Evolutionary conservation across 1,140 invertebrate species (phyloP), one percentile per base, ranked within the genome.

Genomic region (Zelostemma sp.): DNA sequence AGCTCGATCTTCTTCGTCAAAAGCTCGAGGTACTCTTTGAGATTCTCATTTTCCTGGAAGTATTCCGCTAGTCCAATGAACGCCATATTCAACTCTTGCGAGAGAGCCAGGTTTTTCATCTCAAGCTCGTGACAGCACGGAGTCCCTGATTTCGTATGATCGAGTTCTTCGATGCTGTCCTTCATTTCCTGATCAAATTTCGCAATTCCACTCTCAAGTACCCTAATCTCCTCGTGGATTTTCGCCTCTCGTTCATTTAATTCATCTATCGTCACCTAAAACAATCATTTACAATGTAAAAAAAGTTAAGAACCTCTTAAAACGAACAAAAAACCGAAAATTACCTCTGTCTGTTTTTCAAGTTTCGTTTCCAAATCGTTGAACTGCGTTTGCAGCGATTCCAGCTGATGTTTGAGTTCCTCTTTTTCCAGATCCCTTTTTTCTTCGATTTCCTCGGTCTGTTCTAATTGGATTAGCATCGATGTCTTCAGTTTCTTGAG

Each of bases 191-290:
- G 5, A 11, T 31, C 28, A 5, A 6, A n/a, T 31, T 31, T 31
- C 28, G 11, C 28, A 31, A 11, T 5, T 31, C 28, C 38, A 18
- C 51, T 12, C 14, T 54, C 59, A 1, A 72, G 12, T 5, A 59
- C 56, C 8, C 53, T 14, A 9, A 61, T 61, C 18, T 72, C 51
- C 3, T 53, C 12, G 8, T 74, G 56, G 1, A 62, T 45, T 38
- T 56, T 74, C 6, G 73, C 14, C 45, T 61, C 19, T 75, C 73
- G 38, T 76, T 73, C 16, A 74, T 76, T 18, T 71, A 65, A 0
- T 74, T 60, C 41, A 71, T 74, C 0, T 75, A 49, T 25, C 71
- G 65, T 19, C n/a, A n/a, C n/a, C n/a, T n/a, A n/a, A n/a, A n/a
- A n/a, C 17, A 58, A 49, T 15, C 28, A 21, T 49, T 35, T n/a